phyloP scores from a whole-genome alignment of 2,797 vertebrate species.

The Chloroceryle amazona region DNA sequence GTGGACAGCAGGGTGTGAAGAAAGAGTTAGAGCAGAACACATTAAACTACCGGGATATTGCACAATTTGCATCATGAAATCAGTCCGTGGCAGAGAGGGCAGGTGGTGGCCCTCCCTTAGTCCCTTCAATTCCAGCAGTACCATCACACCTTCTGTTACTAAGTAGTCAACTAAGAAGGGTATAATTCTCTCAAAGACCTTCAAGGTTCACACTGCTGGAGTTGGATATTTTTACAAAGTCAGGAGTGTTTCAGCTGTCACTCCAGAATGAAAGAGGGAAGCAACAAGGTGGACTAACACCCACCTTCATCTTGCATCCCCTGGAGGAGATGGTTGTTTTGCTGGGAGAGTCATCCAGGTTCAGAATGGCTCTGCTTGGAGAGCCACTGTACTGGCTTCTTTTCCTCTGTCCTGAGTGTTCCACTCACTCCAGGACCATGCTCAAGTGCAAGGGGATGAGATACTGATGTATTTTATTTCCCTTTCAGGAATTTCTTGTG shows the following conservation, averaged over 20 bases:
- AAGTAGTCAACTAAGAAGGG: background rate
- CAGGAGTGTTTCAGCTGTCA: background rate
- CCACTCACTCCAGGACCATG: background rate
- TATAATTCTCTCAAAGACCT: background rate
- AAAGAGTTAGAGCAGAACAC: background rate
- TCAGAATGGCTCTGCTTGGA: background rate
- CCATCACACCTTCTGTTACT: background rate
- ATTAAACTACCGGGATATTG: background rate
- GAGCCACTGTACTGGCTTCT: background rate
- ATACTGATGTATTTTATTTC: background rate
- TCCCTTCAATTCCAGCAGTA: background rate
- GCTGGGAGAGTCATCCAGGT: background rate
- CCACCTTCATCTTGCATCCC: fast-evolving
- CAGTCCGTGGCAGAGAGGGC: background rate
- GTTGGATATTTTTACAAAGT: background rate
- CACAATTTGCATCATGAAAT: background rate
- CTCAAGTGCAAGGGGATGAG: background rate
- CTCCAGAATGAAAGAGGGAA: background rate
- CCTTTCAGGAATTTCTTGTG: background rate
- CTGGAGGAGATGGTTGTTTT: background rate
- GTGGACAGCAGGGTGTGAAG: background rate
- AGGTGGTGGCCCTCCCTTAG: background rate
- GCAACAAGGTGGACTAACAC: background rate
- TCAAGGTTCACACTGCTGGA: background rate
- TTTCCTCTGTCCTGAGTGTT: background rate